A percentile compares a stretch with the other conserved stretches of the same genome.
Conservation (phyloP, 1,140 invertebrate species). For the Mya arenaria region DNA sequence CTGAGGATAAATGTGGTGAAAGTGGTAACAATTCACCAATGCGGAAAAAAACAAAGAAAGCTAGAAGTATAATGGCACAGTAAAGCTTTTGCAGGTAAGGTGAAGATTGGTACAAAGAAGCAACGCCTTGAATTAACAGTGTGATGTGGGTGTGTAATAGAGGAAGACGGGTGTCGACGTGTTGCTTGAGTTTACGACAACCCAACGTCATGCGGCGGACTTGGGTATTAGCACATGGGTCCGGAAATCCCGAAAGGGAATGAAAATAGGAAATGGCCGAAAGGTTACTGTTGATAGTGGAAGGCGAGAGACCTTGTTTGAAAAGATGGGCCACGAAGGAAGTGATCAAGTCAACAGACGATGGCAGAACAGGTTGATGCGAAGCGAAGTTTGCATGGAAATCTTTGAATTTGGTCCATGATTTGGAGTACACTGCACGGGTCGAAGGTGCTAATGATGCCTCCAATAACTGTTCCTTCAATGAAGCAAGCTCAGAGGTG, state of each 20-base stretch:
- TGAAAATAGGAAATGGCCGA: conserved; percentile 9
- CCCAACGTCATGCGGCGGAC: not conserved
- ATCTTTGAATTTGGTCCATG: not conserved
- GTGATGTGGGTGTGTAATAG: not conserved
- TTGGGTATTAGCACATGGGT: not conserved
- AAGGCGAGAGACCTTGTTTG: not conserved
- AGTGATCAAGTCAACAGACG: not conserved
- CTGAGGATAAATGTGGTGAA: too few species aligned
- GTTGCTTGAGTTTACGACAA: not conserved
- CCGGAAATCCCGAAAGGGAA: not conserved
- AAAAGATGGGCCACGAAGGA: conserved; percentile 9
- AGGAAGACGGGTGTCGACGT: not conserved
- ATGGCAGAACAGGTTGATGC: not conserved
- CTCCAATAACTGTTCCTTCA: not conserved
- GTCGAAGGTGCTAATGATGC: not conserved
- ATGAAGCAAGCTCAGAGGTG: not conserved
- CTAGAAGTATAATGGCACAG: not conserved
- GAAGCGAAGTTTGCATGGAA: not conserved
- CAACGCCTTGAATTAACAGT: not conserved
- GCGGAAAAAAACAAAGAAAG: conserved; percentile 21
- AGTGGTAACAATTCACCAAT: not conserved
- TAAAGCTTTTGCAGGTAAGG: not conserved
- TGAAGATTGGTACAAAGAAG: not conserved
- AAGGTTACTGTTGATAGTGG: conserved; percentile 23
- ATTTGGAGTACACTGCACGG: not conserved